phyloP scores from a whole-genome alignment of 1,140 invertebrate species.

The Samia ricini region DNA sequence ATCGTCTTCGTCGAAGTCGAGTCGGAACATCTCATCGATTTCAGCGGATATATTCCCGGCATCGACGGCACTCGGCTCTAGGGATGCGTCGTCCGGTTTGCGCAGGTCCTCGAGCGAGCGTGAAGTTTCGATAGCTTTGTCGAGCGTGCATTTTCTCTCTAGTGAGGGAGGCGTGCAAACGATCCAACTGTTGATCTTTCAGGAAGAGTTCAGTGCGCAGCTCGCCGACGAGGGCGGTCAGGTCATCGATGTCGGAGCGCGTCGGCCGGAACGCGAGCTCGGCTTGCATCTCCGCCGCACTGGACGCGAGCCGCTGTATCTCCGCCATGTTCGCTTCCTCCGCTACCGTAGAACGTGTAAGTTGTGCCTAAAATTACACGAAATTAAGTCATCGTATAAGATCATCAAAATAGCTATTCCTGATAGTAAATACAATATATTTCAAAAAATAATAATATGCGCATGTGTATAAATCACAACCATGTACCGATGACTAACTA shows the following conservation, averaged over 20 bases:
- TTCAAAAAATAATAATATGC: too few species aligned
- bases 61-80: conserved; percentile 37
- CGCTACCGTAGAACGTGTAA: conserved; percentile 51
- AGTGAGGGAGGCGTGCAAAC: conserved; percentile 28
- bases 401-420: background rate
- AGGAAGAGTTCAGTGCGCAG: conserved; percentile 47
- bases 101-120: conserved; percentile 37
- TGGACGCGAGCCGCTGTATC: conserved; percentile 60
- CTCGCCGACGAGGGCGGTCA: conserved; percentile 46
- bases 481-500: too few species aligned
- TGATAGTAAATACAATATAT: background rate
- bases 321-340: conserved; percentile 63
- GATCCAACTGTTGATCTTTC: conserved; percentile 38
- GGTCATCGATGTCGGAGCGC: conserved; percentile 56
- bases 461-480: too few species aligned
- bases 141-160: conserved; percentile 24
- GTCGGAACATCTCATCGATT: conserved; percentile 66
- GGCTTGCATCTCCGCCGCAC: conserved; percentile 61
- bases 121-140: conserved; percentile 49
- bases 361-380: conserved; percentile 43
- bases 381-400: background rate
- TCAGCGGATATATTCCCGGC: conserved; percentile 52
- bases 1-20: conserved; percentile 62
- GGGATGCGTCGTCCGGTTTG: conserved; percentile 9
- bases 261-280: conserved; percentile 67